Evolutionary conservation across 1,140 invertebrate genomes (phyloP), one percentile per base, ranked within the genome.

Genomic region (Neodiprion virginianus): DNA sequence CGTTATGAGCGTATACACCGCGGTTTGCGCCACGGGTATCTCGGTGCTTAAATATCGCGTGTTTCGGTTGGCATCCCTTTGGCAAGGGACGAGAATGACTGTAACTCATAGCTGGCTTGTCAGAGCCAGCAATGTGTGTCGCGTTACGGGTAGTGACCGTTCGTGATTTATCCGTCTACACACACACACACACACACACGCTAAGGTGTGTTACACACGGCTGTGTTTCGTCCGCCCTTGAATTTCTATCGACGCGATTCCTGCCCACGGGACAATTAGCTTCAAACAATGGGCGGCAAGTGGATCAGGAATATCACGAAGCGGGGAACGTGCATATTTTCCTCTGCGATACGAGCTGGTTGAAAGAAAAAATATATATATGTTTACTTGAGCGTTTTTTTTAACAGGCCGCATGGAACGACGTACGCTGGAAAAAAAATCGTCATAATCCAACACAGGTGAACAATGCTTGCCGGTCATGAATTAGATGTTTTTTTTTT

Each of bases 21-120:
- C 5, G 53, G 53, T 8, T 61, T 17, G 53, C 53, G 53, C 53
- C 53, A 40, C 28, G 53, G 53, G 53, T 61, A 61, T 61, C 53
- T 61, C 53, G n/a, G 53, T 61, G n/a, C 53, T 61, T 61, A 61
- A 61, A 61, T 61, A 61, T 61, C 53, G 53, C 53, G 53, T 61
- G 53, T 61, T 61, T 61, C 11, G 53, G 11, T 17, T 61, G 53
- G 53, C 11, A 61, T 61, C 53, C 3, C 53, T 17, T 14, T 61
- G 11, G 0, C 53, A 61, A 17, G 53, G 53, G 11, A 61, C n/a
- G 53, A 17, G 53, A 61, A 61, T 61, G 53, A 17, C 53, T 61
- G n/a, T 61, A 61, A 61, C n/a, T 61, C 53, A 61, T 40, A 40
- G 53, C 53, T 17, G n/a, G 11, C 11, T 17, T 61, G 53, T 61